Evolutionary conservation across 1,140 invertebrate species (phyloP).

Genomic region (Dendrolimus punctatus): DNA sequence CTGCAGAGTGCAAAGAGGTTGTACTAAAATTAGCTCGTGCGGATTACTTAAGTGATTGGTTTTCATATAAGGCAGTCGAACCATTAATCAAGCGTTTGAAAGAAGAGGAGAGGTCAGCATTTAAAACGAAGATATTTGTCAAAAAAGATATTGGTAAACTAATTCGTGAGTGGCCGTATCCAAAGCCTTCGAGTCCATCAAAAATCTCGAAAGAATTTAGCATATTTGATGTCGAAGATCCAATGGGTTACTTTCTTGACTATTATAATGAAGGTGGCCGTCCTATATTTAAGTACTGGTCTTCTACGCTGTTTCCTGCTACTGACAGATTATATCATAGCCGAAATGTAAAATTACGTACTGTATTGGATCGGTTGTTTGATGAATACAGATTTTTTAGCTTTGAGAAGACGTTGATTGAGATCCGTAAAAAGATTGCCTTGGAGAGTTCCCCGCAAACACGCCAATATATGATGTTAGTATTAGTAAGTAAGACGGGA

Average conservation of each 20-base stretch:
- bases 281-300: too few relatives aligned
- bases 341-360: too few relatives aligned
- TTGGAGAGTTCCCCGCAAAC: constrained; percentile 28
- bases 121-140: constrained; percentile 20
- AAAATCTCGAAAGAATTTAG: too few relatives aligned
- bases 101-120: constrained; percentile 10
- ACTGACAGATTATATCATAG: too few relatives aligned
- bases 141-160: constrained; percentile 11
- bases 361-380: neutral
- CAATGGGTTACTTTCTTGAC: too few relatives aligned
- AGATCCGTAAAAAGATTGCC: constrained; percentile 27
- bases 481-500: constrained; percentile 49
- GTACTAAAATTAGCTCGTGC: constrained; percentile 16
- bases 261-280: too few relatives aligned
- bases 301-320: too few relatives aligned
- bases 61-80: constrained; percentile 16
- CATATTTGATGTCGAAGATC: too few relatives aligned
- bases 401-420: constrained; percentile 34
- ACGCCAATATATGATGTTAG: constrained; percentile 38
- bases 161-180: constrained; percentile 10
- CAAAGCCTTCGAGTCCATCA: neutral
- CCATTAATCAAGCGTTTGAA: constrained; percentile 12
- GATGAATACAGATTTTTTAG: constrained; percentile 36
- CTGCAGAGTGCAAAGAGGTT: constrained; percentile 11
- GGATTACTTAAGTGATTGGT: constrained; percentile 12